Base-by-base conservation (phyloP, 2,888 invertebrate species). In the Galerucella pusilla region DNA sequence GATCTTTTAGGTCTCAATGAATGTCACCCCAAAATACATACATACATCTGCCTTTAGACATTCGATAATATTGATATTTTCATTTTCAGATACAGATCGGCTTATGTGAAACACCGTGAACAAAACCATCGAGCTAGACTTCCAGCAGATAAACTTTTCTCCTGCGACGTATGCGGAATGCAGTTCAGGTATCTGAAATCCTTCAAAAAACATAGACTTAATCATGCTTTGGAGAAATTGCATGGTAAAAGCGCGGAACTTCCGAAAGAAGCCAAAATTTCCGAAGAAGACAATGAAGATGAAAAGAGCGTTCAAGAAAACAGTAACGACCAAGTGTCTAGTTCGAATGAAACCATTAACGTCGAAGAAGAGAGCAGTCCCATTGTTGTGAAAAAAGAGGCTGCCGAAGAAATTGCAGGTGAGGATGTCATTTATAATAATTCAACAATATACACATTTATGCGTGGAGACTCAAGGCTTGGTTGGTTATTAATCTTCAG, bases 111-210 rank as follows among this genome's bases (percentile, higher is more conserved):
- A 85, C 96, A 96, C 85, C 92, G 96, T 70, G 96, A 96, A 86
- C 96, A 96, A 86, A 96, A 96, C 85, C 96, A 96, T 85, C 92
- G 96, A 25, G 96, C 96, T 2, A 90, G 96, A 20, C 89, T 96
- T 63, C 96, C 96, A 2, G 96, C 96, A 42, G 96, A 96, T 87
- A 96, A 96, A 87, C 91, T 96, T 20, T 96, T 96, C 88, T 96
- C 96, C 25, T 96, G 96, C 85, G 96, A 96, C 85, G 95, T 96
- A 2, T 96, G 96, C 87, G 96, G 96, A 76, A 96, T 96, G 96
- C 96, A 96, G 86, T 96, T 96, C 72, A 73, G 96, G 79, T 96
- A 96, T 87, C 90, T 96, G 67, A 96, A 96, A 85, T 96, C 96
- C 0, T 96, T 96, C 88, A 96, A 96, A 87, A 96, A 96, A 87